These are phyloP conservation scores for Speoplatyrhinus poulsoni DNA, from an alignment of 2,113 vertebrate genomes.

Conservation along the genomic window DNA sequence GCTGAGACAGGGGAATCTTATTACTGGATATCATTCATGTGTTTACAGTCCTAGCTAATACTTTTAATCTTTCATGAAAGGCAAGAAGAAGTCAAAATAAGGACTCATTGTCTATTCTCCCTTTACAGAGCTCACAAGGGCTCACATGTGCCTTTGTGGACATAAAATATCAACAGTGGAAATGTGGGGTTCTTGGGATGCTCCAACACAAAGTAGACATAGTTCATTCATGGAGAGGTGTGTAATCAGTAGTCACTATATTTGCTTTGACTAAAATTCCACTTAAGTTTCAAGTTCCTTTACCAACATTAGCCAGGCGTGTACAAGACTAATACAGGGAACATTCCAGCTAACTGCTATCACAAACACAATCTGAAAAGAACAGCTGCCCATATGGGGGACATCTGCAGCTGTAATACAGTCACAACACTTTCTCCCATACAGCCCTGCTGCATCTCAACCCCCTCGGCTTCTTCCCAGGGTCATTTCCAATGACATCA, in stretches of 20 bases:
- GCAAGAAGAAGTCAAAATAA: too few relatives aligned
- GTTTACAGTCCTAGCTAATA: too few relatives aligned
- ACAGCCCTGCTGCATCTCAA: constrained; percentile 65
- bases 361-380: constrained; percentile 23
- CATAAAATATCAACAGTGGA: too few relatives aligned
- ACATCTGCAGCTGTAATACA: constrained; percentile 60
- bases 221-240: too few relatives aligned
- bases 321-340: constrained; percentile 15
- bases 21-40: too few relatives aligned
- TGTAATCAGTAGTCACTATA: not conserved
- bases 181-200: too few relatives aligned
- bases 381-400: not conserved
- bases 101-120: too few relatives aligned
- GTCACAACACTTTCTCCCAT: constrained; percentile 46
- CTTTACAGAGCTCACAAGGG: too few relatives aligned
- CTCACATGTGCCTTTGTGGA: too few relatives aligned
- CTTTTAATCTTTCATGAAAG: too few relatives aligned
- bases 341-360: constrained; percentile 32
- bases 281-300: not conserved
- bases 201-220: too few relatives aligned
- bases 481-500: constrained; percentile 43
- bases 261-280: not conserved
- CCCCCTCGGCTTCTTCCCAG: constrained; percentile 42
- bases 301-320: constrained; percentile 1
- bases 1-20: too few relatives aligned